Evolutionary conservation across 2,797 vertebrate genomes (phyloP).

Genomic region (Neosalanx taihuensis): DNA sequence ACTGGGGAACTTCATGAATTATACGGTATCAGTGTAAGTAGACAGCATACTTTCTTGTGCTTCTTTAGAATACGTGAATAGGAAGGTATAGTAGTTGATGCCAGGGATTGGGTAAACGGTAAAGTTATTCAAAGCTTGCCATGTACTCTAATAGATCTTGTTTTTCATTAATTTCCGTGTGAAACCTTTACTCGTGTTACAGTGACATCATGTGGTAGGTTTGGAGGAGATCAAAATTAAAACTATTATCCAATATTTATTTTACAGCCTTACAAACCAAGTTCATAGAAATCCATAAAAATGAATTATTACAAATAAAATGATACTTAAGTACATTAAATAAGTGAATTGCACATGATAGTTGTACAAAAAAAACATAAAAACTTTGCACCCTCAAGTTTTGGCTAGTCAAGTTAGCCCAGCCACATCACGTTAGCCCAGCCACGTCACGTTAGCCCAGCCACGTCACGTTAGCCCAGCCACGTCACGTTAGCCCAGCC

Average conservation of each 20-base stretch:
- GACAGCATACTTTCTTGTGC: no score
- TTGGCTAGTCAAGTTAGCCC: no score
- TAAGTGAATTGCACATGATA: no score
- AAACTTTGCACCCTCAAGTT: no score
- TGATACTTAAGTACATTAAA: not conserved
- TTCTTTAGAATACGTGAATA: no score
- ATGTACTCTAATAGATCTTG: not conserved
- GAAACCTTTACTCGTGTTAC: slow-evolving; percentile 27
- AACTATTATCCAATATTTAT: not conserved
- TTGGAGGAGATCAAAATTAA: not conserved
- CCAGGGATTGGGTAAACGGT: no score
- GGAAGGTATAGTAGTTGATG: no score
- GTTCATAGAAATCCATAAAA: not conserved
- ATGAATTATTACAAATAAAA: not conserved
- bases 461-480: no score
- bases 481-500: no score
- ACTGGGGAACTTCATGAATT: not conserved
- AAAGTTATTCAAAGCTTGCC: not conserved
- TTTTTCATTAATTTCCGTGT: slow-evolving; percentile 26
- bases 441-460: no score
- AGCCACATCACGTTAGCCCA: no score
- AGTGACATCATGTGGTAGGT: slow-evolving; percentile 59
- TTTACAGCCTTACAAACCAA: not conserved
- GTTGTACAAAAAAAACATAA: no score
- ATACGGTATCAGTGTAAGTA: not conserved